Conservation (phyloP, 2,113 vertebrate species). For the Gallinago media region DNA sequence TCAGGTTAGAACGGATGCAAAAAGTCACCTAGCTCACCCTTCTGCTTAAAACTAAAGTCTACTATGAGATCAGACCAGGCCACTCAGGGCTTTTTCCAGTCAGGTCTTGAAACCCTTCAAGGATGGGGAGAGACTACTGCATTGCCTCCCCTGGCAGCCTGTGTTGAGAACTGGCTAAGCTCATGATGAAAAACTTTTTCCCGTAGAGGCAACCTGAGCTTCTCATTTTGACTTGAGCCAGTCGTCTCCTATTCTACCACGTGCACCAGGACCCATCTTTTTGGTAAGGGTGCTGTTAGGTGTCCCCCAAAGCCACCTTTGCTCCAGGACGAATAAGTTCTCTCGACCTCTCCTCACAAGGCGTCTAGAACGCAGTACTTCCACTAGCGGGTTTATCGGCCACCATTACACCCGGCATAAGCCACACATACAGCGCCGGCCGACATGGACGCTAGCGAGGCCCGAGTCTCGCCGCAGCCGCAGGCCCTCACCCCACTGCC, state of each 20-base stretch:
- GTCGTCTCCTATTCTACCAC: accelerated
- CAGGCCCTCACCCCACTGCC: accelerated
- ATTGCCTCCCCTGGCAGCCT: neutral
- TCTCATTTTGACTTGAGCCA: neutral
- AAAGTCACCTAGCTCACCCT: neutral
- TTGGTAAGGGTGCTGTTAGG: accelerated
- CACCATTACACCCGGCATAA: accelerated
- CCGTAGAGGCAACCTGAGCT: accelerated
- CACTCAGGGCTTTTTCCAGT: neutral
- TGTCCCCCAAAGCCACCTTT: accelerated
- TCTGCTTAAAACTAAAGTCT: neutral
- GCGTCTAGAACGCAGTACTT: accelerated
- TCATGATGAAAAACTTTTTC: accelerated
- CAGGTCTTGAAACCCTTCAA: neutral
- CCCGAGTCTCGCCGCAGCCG: accelerated
- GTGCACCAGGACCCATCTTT: accelerated
- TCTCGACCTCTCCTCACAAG: accelerated
- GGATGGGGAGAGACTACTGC: too few relatives aligned
- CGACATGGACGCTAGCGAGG: accelerated
- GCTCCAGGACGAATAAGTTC: accelerated
- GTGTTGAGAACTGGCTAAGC: accelerated
- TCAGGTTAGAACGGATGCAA: neutral
- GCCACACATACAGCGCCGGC: accelerated
- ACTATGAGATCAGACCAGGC: neutral
- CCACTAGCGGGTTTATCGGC: accelerated